A percentile compares a stretch with the other conserved stretches of the same genome.
phyloP scores from a whole-genome alignment of 2,113 vertebrate genomes.

The Dicentrarchus labrax region DNA sequence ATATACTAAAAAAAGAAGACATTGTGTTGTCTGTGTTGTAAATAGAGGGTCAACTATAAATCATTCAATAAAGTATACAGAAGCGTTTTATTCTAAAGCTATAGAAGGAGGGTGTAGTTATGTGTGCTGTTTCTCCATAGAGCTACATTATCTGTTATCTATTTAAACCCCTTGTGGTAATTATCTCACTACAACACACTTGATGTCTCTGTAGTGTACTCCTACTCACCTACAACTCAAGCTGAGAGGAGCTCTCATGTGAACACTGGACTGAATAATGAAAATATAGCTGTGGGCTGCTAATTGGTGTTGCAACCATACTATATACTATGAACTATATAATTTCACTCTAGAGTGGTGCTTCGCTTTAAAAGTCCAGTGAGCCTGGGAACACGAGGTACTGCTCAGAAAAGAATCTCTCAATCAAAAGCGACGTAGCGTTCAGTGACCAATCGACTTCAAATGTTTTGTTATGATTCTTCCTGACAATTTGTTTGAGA shows the following conservation, averaged over 20 bases:
- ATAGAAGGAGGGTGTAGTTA: accelerated
- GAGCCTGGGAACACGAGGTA: background rate
- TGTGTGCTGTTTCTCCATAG: background rate
- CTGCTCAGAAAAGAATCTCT: background rate
- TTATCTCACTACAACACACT: slow-evolving; percentile 33
- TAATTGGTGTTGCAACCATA: slow-evolving; percentile 34
- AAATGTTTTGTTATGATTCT: slow-evolving; percentile 34
- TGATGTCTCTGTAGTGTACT: slow-evolving; percentile 18
- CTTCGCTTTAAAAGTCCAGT: background rate
- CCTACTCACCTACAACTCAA: slow-evolving; percentile 32
- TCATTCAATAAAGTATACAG: background rate
- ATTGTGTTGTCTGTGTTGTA: too few relatives aligned
- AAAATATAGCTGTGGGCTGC: slow-evolving; percentile 26
- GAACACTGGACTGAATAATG: slow-evolving; percentile 15
- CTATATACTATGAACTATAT: background rate
- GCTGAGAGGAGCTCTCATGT: slow-evolving; percentile 21
- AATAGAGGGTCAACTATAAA: slow-evolving; percentile 16
- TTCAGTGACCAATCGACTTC: slow-evolving; percentile 28
- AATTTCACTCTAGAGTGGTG: background rate
- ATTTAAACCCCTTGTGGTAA: slow-evolving; percentile 20
- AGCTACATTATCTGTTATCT: slow-evolving; percentile 5
- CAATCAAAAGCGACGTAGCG: background rate
- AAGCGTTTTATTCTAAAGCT: background rate
- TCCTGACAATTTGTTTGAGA: slow-evolving; percentile 44
- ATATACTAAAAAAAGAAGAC: too few relatives aligned